Conservation (phyloP, 2,797 vertebrate genomes). For the Buphagus erythrorhynchus region DNA sequence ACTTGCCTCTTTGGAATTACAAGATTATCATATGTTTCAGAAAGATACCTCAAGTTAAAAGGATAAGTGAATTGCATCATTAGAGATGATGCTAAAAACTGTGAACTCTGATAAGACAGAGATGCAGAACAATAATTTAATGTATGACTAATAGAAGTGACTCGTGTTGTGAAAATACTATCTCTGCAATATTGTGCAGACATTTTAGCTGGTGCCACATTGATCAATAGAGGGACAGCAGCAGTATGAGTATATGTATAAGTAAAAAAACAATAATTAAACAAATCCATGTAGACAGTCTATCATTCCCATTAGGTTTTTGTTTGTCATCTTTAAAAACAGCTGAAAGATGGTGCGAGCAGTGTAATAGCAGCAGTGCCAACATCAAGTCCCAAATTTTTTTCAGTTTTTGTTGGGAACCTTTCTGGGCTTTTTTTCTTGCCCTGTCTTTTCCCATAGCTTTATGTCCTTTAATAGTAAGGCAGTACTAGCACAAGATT, state of each 20-base stretch:
- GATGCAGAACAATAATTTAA: not conserved
- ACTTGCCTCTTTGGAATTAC: not conserved
- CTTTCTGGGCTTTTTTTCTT: not conserved
- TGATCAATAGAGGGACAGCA: not conserved
- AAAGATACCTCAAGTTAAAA: not conserved
- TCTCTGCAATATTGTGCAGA: not conserved
- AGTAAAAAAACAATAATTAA: not conserved
- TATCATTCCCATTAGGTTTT: not conserved
- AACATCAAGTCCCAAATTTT: not conserved
- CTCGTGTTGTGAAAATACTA: rapidly evolving
- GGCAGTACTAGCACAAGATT: not conserved
- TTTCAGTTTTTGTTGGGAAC: not conserved
- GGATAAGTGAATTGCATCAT: not conserved
- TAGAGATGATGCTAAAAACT: not conserved
- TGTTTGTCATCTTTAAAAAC: not conserved
- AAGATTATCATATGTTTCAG: not conserved
- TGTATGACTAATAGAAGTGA: not conserved
- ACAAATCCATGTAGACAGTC: not conserved
- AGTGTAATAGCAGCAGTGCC: not conserved
- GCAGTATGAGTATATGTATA: not conserved
- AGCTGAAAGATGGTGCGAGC: not conserved
- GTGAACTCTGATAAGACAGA: not conserved
- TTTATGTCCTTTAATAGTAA: not conserved
- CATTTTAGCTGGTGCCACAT: not conserved
- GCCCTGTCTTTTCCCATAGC: not conserved